Evolutionary conservation across 2,888 invertebrate species (phyloP).

Genomic region (Tridacna crocea): DNA sequence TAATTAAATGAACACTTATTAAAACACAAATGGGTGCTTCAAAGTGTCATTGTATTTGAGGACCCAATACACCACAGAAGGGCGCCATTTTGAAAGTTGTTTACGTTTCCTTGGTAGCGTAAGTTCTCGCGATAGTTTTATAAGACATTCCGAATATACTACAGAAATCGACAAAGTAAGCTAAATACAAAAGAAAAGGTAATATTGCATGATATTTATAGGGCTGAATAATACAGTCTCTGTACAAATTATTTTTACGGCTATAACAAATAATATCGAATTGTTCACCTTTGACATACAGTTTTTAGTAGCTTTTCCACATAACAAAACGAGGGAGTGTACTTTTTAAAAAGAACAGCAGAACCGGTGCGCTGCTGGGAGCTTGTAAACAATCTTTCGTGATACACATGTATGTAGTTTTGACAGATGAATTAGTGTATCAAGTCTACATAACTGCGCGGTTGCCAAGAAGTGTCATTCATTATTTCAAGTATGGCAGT

Average conservation of each 20-base stretch:
- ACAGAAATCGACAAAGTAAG: neutral
- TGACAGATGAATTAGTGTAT: conserved; percentile 1
- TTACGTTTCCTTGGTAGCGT: conserved; percentile 27
- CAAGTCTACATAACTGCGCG: neutral
- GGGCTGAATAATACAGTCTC: too few species aligned
- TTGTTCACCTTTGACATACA: too few species aligned
- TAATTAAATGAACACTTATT: too few species aligned
- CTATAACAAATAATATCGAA: too few species aligned
- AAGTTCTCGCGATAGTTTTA: conserved; percentile 21
- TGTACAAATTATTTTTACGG: too few species aligned
- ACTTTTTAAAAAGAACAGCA: conserved; percentile 29
- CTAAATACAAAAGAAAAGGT: neutral
- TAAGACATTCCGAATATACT: neutral
- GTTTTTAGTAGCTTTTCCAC: too few species aligned
- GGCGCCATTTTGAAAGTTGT: conserved; percentile 24
- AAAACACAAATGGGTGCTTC: too few species aligned
- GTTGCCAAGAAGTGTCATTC: conserved; percentile 29
- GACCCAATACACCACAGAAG: neutral
- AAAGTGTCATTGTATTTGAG: too few species aligned
- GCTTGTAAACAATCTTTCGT: conserved; percentile 58
- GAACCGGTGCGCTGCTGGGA: conserved; percentile 62
- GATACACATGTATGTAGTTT: conserved; percentile 27
- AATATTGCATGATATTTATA: neutral
- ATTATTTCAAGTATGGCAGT: conserved; percentile 8
- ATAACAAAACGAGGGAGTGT: conserved; percentile 23